Percentiles rank a stretch among this genome's conserved stretches.
Conservation (phyloP, 2,797 vertebrate genomes). For the Masticophis lateralis region DNA sequence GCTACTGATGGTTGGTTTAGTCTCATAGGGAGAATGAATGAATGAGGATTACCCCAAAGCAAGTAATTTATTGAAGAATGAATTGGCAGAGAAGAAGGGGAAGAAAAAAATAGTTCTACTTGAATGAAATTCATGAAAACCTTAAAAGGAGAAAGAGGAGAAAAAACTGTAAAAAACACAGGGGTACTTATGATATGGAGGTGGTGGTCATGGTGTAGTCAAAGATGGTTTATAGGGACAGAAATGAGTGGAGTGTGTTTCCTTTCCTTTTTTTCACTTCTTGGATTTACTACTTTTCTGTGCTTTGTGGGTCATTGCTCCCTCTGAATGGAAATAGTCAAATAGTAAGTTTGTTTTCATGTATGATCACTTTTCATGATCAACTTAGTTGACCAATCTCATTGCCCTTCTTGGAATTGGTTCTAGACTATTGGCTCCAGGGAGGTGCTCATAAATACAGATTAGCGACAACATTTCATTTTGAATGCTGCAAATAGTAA, state of each 20-base stretch:
- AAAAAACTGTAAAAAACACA: background rate
- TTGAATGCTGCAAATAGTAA: background rate
- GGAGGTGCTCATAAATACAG: background rate
- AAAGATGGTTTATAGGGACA: background rate
- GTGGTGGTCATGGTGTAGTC: background rate
- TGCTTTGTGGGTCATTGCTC: background rate
- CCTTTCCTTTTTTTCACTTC: background rate
- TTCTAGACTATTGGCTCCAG: background rate
- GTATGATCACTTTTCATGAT: too few relatives aligned
- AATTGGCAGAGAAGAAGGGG: background rate
- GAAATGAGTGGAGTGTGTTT: background rate
- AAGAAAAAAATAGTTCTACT: background rate
- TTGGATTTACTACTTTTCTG: background rate
- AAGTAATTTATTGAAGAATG: background rate
- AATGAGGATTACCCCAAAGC: background rate
- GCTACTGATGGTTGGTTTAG: background rate
- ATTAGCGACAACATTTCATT: background rate
- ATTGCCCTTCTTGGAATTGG: background rate
- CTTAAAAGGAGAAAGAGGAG: background rate
- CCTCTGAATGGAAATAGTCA: background rate
- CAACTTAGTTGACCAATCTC: background rate
- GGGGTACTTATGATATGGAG: background rate
- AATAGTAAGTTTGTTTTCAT: background rate
- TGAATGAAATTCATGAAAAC: background rate
- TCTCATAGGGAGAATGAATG: background rate